Percentiles rank a stretch among this genome's conserved stretches.
These are phyloP conservation scores for Muscicapa adusta DNA, from an alignment of 2,113 vertebrate species.

Conservation along the genomic window DNA sequence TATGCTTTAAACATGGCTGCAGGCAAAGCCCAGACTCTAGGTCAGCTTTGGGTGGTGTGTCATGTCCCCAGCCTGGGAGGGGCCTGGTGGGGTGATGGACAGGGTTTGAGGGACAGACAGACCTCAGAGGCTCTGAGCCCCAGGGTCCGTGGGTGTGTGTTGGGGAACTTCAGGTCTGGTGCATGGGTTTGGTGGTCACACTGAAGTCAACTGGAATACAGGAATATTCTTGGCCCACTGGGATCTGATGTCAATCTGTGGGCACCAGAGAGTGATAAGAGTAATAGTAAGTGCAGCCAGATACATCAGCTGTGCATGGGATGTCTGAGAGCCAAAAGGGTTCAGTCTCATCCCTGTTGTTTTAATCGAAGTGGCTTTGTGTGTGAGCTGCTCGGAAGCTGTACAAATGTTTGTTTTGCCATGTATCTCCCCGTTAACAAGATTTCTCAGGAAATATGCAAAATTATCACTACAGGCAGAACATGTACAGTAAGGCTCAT, in stretches of 20 bases:
- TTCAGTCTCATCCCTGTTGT: not conserved
- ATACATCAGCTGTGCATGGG: fast-evolving
- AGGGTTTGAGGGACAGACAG: not conserved
- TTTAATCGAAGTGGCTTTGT: not conserved
- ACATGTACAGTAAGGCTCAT: constrained; percentile 51
- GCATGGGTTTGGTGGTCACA: not conserved
- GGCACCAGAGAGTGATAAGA: fast-evolving
- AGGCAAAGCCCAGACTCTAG: not conserved
- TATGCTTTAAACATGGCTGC: not conserved
- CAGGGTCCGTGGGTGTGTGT: not conserved
- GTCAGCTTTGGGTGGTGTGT: not conserved
- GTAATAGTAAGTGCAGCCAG: not conserved
- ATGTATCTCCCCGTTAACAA: constrained; percentile 3
- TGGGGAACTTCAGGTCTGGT: not conserved
- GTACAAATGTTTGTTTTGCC: constrained; percentile 54
- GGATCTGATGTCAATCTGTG: not conserved
- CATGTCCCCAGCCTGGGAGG: fast-evolving
- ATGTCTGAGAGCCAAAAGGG: not conserved
- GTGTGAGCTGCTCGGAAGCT: not conserved
- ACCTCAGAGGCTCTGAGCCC: not conserved
- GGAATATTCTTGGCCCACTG: not conserved
- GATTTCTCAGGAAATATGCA: constrained; percentile 55
- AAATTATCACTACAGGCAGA: constrained; percentile 56
- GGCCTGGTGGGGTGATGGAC: fast-evolving
- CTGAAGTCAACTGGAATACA: fast-evolving